Evolutionary conservation across 1,140 invertebrate species (phyloP).

Genomic region (Lepidotrigona ventralis): DNA sequence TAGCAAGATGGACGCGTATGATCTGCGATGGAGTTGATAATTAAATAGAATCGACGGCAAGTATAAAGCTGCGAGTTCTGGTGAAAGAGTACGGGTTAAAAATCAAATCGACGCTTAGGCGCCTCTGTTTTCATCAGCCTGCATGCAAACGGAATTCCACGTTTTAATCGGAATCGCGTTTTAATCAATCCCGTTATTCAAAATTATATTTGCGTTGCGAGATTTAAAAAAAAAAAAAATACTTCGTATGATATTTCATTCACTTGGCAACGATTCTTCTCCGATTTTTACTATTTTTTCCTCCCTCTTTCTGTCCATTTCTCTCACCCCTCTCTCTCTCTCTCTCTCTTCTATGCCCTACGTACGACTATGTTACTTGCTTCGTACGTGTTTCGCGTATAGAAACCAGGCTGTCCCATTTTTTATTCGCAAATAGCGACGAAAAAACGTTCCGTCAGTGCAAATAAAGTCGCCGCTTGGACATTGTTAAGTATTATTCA

Average conservation of each 20-base stretch:
- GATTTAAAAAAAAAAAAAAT: conserved; percentile 22
- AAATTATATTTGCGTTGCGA: conserved; percentile 13
- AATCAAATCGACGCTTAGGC: conserved; percentile 45
- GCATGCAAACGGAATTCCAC: conserved; percentile 13
- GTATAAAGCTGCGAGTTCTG: conserved; percentile 24
- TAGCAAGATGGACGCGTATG: not conserved
- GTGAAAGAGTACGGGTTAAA: conserved; percentile 62
- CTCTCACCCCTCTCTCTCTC: not conserved
- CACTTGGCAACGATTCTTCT: not conserved
- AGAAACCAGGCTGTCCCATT: not conserved
- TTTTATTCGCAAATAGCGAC: not conserved
- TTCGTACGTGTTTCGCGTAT: not conserved
- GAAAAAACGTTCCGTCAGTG: not conserved
- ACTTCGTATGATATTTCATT: conserved; percentile 15
- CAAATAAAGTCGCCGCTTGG: not conserved
- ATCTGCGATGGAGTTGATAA: not conserved
- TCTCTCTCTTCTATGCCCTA: too few relatives aligned
- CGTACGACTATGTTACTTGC: not conserved
- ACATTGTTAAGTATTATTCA: conserved; percentile 15
- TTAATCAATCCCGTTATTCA: conserved; percentile 48
- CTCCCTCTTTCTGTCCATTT: not conserved
- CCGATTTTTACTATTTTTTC: not conserved
- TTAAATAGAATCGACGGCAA: conserved; percentile 9
- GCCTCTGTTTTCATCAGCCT: conserved; percentile 29
- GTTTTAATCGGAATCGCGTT: conserved; percentile 23